Percentiles rank a stretch among this genome's conserved stretches.
These are phyloP conservation scores for Parambassis ranga DNA, from an alignment of 2,797 vertebrate genomes.

Conservation along the genomic window DNA sequence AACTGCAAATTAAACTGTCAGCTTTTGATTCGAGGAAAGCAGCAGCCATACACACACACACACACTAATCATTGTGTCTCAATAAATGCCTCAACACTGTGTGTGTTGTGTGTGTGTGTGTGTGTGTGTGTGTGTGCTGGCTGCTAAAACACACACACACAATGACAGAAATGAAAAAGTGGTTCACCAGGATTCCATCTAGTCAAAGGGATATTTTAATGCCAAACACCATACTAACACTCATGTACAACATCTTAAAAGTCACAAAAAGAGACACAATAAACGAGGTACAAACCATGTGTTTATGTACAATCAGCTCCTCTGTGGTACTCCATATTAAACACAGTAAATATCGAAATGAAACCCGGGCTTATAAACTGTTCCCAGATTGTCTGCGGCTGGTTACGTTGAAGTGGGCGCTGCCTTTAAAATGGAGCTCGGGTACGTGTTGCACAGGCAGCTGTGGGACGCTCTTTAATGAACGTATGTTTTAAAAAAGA, in stretches of 20 bases:
- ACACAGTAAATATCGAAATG: slow-evolving; percentile 77
- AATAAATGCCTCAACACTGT: no score
- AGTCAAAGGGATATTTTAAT: slow-evolving; percentile 84
- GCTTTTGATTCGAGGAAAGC: no score
- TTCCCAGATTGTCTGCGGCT: slow-evolving; percentile 76
- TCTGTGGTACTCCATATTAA: slow-evolving; percentile 56
- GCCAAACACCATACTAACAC: slow-evolving; percentile 83
- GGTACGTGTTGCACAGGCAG: slow-evolving; percentile 5
- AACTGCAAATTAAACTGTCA: background rate
- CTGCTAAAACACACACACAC: no score
- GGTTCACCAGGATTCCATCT: slow-evolving; percentile 36
- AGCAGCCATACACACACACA: background rate
- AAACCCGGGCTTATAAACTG: slow-evolving; percentile 73
- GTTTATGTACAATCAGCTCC: slow-evolving; percentile 75
- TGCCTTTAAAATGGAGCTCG: slow-evolving; percentile 39
- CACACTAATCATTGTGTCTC: no score
- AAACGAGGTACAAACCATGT: slow-evolving; percentile 77
- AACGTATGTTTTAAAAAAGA: background rate
- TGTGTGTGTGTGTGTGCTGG: no score
- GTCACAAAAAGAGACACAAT: slow-evolving; percentile 70
- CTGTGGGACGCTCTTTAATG: background rate
- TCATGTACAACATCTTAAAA: slow-evolving; percentile 82
- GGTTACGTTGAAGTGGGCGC: slow-evolving; percentile 56
- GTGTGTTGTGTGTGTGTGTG: no score
- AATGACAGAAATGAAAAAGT: background rate